phyloP scores from a whole-genome alignment of 2,797 vertebrate genomes.

The Dallia pectoralis region DNA sequence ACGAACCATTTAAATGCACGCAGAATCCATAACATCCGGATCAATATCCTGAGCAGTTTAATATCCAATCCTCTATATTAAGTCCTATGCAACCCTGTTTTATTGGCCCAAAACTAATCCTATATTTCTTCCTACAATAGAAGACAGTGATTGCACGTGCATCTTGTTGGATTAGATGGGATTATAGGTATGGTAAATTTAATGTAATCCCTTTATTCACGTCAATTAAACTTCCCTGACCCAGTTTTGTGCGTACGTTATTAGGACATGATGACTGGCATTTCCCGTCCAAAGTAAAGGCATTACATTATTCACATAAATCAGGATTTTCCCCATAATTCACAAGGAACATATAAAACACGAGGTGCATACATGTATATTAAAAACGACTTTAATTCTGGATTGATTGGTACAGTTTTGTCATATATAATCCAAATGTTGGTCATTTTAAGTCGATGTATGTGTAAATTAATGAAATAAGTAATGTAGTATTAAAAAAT shows the following conservation, averaged over 20 bases:
- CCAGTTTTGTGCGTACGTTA: background rate
- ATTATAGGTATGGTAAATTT: slow-evolving; percentile 14
- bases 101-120: background rate
- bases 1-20: no score
- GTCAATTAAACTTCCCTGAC: slow-evolving; percentile 28
- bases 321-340: background rate
- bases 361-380: no score
- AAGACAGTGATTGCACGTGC: background rate
- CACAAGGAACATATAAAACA: background rate
- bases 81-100: background rate
- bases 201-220: background rate
- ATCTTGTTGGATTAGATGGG: background rate
- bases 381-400: background rate
- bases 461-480: no score
- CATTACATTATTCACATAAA: background rate
- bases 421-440: background rate
- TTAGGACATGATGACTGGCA: background rate
- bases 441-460: background rate
- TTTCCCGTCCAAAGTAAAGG: no score
- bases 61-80: no score
- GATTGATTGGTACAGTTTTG: background rate
- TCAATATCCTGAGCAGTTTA: background rate
- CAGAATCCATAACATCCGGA: background rate
- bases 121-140: background rate
- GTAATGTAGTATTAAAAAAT: no score